Base-by-base conservation (phyloP, 2,888 invertebrate species). In the Epinotia demarniana region DNA sequence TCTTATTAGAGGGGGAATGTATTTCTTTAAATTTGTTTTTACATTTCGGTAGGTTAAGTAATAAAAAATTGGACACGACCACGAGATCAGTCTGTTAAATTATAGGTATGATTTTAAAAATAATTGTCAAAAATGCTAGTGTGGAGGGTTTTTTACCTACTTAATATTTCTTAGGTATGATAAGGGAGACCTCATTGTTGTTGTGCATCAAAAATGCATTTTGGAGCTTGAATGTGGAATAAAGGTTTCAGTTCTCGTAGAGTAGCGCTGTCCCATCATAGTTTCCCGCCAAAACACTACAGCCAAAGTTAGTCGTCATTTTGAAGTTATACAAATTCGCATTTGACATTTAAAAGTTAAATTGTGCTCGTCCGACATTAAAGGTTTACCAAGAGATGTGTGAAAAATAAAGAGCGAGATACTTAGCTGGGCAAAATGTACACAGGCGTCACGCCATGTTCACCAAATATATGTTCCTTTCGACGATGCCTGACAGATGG, bases 81-180 rank as follows among this genome's bases (percentile, higher is more conserved):
- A 85, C 82, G 85, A 83, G 84, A 85, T 86, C 86, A 87, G 86
- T 89, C 86, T 88, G 85, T 86, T 86, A 83, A 72, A 69, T 72
- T 72, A 61, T 72, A 64, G 60, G 63, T 77, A 77, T 77, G 39
- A 73, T 73, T 77, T 69, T 66, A 43, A 63, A 73, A 69, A 86
- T 89, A 88, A 89, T 86, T 84, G 86, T 86, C 87, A 84, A 89
- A 86, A 85, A 85, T 86, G 86, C 86, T 86, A 89, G 85, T 78
- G 82, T 83, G 82, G 81, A 87, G 86, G 85, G 84, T 90, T 92
- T 92, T 92, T 90, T 92, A 92, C 92, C 91, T 92, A 89, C 87
- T 86, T 86, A 78, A 77, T 81, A 78, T 87, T 89, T 89, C 87
- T 86, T 92, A 90, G 88, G 87, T 90, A 87, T 84, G 39, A 84